These are phyloP conservation scores for Myxocyprinus asiaticus DNA, from an alignment of 2,113 vertebrate species.

Conservation along the genomic window DNA sequence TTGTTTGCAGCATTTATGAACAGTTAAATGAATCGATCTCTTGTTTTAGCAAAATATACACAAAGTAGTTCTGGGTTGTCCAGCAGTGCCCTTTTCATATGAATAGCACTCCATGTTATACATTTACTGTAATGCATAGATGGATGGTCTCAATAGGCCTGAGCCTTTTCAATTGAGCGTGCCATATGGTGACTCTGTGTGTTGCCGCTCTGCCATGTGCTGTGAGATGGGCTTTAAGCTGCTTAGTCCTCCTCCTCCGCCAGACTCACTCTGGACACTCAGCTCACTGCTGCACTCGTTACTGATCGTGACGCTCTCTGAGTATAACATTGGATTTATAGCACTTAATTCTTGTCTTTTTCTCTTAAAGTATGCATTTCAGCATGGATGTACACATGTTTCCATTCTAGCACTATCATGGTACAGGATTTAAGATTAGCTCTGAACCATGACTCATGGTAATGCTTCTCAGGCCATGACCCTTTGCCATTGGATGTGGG, in stretches of 20 bases:
- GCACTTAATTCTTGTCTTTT: background rate
- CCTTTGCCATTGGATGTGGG: background rate
- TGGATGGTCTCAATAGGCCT: conserved; percentile 14
- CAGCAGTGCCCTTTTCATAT: background rate
- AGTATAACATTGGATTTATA: background rate
- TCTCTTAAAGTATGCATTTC: background rate
- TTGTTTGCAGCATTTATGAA: too few species aligned
- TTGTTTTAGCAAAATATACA: too few species aligned
- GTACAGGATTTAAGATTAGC: conserved; percentile 1
- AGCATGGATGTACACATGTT: background rate
- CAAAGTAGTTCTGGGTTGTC: background rate
- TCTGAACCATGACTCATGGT: background rate
- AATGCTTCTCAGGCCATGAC: conserved; percentile 2
- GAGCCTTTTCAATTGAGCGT: background rate
- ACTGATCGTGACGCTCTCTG: background rate
- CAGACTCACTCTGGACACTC: conserved; percentile 31
- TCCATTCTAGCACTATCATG: background rate
- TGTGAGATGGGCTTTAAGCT: conserved; percentile 31
- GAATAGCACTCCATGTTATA: background rate
- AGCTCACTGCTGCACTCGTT: background rate
- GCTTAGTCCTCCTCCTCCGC: conserved; percentile 15
- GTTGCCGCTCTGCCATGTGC: conserved; percentile 43
- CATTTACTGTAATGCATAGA: conserved; percentile 9
- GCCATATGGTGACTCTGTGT: conserved; percentile 52
- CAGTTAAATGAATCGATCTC: too few species aligned